Evolutionary conservation across 64 coral and sea anemone species (phyloP).

Genomic region (Porites australiensis): DNA sequence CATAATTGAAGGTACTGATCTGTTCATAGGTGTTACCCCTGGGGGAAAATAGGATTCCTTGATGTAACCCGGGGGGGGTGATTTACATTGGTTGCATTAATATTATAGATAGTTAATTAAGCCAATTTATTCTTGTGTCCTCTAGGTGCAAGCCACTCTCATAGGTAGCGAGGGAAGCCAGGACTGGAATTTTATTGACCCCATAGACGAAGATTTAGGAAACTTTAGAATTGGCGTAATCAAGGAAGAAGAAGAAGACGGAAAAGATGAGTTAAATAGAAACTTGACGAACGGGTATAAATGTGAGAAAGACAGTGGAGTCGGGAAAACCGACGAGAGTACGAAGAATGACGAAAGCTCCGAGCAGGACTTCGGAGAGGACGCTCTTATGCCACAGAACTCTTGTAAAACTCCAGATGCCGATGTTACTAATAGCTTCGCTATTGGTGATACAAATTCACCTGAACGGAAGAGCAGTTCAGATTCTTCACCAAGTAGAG

Average conservation of each 20-base stretch:
- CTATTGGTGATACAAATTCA: slow-evolving; percentile 32
- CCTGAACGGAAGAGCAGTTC: slow-evolving; percentile 1
- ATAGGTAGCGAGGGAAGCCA: slow-evolving; percentile 78
- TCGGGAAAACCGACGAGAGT: slow-evolving; percentile 94
- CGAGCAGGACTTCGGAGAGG: slow-evolving; percentile 82
- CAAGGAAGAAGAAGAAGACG: slow-evolving; percentile 97
- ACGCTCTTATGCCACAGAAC: slow-evolving; percentile 8
- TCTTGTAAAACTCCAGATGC: slow-evolving; percentile 46
- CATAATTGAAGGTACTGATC: too few relatives aligned
- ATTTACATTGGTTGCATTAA: too few relatives aligned
- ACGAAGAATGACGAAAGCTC: slow-evolving; percentile 95
- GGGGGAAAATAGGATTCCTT: background rate
- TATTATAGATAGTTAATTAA: too few relatives aligned
- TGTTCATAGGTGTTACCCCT: background rate
- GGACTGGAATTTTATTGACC: slow-evolving; percentile 75
- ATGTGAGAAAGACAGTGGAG: slow-evolving; percentile 96
- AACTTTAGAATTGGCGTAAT: slow-evolving; percentile 86
- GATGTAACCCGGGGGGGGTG: too few relatives aligned
- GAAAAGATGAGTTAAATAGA: slow-evolving; percentile 65
- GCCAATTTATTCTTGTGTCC: slow-evolving; percentile 15
- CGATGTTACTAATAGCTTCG: slow-evolving; percentile 49
- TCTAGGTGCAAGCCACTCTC: slow-evolving; percentile 86
- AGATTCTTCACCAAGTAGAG: slow-evolving; percentile 45
- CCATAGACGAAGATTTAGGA: slow-evolving; percentile 35
- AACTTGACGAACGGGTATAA: slow-evolving; percentile 87